A percentile compares a stretch with the other conserved stretches of the same genome.
phyloP scores from a whole-genome alignment of 1,140 invertebrate species.

The Lineus longissimus region DNA sequence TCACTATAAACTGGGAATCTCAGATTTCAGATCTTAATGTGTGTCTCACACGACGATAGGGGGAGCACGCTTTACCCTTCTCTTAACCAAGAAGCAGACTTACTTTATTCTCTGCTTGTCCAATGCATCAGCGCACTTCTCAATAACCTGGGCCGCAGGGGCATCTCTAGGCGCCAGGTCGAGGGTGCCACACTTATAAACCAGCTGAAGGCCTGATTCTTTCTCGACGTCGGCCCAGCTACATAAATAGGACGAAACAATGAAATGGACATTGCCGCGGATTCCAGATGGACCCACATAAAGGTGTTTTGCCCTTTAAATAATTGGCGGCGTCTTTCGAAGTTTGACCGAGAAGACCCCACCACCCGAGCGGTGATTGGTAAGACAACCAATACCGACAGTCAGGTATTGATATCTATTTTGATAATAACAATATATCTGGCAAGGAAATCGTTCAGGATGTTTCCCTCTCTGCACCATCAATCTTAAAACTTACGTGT shows the following conservation, averaged over 20 bases:
- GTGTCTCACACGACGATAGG: too few relatives aligned
- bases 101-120: slow-evolving; percentile 14
- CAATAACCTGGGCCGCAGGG: slow-evolving; percentile 25
- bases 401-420: too few relatives aligned
- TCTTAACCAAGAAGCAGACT: too few relatives aligned
- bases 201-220: slow-evolving; percentile 43
- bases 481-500: slow-evolving; percentile 32
- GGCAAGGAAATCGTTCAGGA: not conserved
- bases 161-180: slow-evolving; percentile 28
- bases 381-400: too few relatives aligned
- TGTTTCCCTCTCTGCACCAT: not conserved
- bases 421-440: too few relatives aligned
- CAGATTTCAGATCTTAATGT: too few relatives aligned
- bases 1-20: too few relatives aligned
- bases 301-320: too few relatives aligned
- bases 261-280: not conserved
- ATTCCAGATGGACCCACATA: not conserved
- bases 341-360: too few relatives aligned
- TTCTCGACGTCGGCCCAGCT: slow-evolving; percentile 39
- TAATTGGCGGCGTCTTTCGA: too few relatives aligned
- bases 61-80: too few relatives aligned
- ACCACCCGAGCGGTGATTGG: too few relatives aligned
- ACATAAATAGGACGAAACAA: not conserved
- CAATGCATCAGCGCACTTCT: slow-evolving; percentile 38
- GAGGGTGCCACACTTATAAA: slow-evolving; percentile 38